phyloP scores from a whole-genome alignment of 2,888 invertebrate species.

The Prosopocoilus inquinatus region DNA sequence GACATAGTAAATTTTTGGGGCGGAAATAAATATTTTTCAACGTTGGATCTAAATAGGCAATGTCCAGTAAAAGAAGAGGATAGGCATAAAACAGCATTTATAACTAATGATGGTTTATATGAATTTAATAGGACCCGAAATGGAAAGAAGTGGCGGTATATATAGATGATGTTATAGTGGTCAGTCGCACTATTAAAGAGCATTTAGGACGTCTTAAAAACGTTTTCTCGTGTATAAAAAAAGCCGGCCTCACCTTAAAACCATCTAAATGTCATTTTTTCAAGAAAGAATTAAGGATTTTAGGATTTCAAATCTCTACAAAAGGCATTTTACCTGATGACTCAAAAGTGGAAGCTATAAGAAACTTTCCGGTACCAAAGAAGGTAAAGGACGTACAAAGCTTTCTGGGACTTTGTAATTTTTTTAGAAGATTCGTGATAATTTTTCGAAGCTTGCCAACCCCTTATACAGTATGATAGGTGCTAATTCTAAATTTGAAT shows the following conservation, averaged over 20 bases:
- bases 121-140: constrained; percentile 12
- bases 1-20: too few relatives aligned
- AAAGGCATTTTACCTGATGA: constrained; percentile 28
- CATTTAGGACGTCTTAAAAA: constrained; percentile 28
- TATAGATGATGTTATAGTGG: constrained; percentile 32
- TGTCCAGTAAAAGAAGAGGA: neutral
- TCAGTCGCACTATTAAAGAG: constrained; percentile 24
- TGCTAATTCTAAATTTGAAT: constrained; percentile 12
- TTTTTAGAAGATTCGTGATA: constrained; percentile 21
- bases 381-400: constrained; percentile 14
- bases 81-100: neutral
- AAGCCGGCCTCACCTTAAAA: constrained; percentile 24
- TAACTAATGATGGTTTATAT: neutral
- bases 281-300: neutral
- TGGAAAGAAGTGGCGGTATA: constrained; percentile 26
- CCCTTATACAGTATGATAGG: constrained; percentile 12
- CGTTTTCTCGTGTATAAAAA: constrained; percentile 20
- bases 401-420: constrained; percentile 20
- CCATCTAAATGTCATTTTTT: constrained; percentile 27
- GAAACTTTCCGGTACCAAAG: constrained; percentile 23
- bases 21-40: neutral
- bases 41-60: neutral
- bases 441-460: constrained; percentile 18
- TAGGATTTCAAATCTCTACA: constrained; percentile 26
- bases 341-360: constrained; percentile 25